These are phyloP conservation scores for Leptopilina clavipes DNA, from an alignment of 1,140 invertebrate species.

Conservation along the genomic window DNA sequence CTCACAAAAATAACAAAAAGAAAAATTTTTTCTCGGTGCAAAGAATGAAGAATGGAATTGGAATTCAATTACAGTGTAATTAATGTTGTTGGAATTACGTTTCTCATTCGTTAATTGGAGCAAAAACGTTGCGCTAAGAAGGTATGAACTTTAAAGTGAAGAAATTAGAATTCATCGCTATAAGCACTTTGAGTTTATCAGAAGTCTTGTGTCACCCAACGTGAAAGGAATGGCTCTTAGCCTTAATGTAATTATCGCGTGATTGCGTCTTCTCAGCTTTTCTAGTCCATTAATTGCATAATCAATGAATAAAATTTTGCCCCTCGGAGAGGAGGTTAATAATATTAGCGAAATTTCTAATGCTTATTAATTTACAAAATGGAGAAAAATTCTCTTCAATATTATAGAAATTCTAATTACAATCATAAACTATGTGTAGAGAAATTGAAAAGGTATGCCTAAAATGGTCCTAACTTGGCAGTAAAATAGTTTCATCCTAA, in stretches of 20 bases:
- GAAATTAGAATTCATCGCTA: conserved; percentile 23
- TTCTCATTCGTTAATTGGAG: conserved; percentile 19
- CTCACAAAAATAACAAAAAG: too few relatives aligned
- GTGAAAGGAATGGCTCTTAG: conserved; percentile 39
- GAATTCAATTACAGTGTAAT: conserved; percentile 8
- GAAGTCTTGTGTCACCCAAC: conserved; percentile 34
- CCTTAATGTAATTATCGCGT: conserved; percentile 56
- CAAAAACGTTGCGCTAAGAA: not conserved
- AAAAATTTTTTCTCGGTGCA: not conserved
- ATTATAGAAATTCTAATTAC: too few relatives aligned
- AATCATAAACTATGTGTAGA: too few relatives aligned
- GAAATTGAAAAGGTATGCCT: too few relatives aligned
- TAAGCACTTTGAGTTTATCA: conserved; percentile 39
- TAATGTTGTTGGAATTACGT: conserved; percentile 11
- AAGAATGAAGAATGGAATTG: not conserved
- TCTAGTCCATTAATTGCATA: conserved; percentile 52
- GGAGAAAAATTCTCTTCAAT: not conserved
- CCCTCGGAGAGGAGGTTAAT: not conserved
- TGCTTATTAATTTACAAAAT: not conserved
- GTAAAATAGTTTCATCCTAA: too few relatives aligned
- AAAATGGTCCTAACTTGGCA: too few relatives aligned
- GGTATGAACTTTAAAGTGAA: conserved; percentile 10
- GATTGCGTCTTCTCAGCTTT: conserved; percentile 45
- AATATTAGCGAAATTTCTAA: conserved; percentile 15
- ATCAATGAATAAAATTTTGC: conserved; percentile 46